Conservation (phyloP, 2,888 invertebrate species). For the Octonoba sinensis region DNA sequence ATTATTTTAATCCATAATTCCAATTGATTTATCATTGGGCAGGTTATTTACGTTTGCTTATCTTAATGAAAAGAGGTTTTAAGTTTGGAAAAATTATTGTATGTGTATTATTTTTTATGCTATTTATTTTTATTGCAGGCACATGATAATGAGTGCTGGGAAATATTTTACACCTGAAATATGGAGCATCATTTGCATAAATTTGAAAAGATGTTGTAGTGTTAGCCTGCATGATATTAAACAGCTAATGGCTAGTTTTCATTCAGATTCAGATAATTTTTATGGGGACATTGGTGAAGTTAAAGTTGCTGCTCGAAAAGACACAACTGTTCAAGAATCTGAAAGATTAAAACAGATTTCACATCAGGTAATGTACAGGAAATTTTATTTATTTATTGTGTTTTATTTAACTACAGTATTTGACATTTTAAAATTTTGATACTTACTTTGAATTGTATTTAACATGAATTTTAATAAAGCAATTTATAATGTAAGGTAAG, state of each 20-base stretch:
- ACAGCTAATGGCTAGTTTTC: slow-evolving; percentile 90
- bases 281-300: slow-evolving; percentile 89
- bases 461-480: no score
- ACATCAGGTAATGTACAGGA: slow-evolving; percentile 81
- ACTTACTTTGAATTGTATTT: not conserved
- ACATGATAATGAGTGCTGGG: slow-evolving; percentile 81
- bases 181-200: slow-evolving; percentile 88
- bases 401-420: not conserved
- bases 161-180: slow-evolving; percentile 82
- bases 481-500: no score
- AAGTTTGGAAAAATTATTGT: not conserved
- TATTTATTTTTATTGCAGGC: slow-evolving; percentile 66
- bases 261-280: slow-evolving; percentile 91
- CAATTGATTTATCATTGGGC: no score
- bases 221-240: slow-evolving; percentile 85
- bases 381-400: not conserved
- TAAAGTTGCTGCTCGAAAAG: slow-evolving; percentile 91
- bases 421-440: no score
- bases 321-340: slow-evolving; percentile 86
- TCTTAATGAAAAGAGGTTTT: no score
- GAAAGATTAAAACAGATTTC: slow-evolving; percentile 88
- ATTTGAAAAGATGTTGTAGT: slow-evolving; percentile 85
- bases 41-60: no score
- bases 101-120: not conserved
- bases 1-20: no score